Conservation (phyloP, 2,797 vertebrate genomes). For the Sebastes umbrosus region DNA sequence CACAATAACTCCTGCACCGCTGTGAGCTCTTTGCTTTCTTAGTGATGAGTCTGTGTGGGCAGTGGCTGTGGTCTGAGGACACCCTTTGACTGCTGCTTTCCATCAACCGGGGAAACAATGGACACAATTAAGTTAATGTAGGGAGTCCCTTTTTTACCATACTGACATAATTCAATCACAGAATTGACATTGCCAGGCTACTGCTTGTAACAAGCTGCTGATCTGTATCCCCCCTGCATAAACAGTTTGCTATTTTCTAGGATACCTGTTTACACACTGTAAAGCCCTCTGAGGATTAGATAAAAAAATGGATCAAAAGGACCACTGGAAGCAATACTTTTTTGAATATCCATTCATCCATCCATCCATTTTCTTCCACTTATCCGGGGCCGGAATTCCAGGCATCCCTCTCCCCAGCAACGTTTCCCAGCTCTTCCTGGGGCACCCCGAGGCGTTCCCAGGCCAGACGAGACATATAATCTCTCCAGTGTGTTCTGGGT, state of each 20-base stretch:
- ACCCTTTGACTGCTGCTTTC: slow-evolving; percentile 25
- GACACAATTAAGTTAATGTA: slow-evolving; percentile 34
- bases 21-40: slow-evolving; percentile 48
- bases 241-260: neutral
- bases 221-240: neutral
- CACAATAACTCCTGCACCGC: slow-evolving; percentile 31
- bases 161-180: neutral
- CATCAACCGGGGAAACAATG: slow-evolving; percentile 19
- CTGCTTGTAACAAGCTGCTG: neutral
- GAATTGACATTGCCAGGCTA: neutral
- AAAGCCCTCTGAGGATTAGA: neutral
- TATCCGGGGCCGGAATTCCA: too few relatives aligned
- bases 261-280: neutral
- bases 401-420: too few relatives aligned
- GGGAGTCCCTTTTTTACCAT: slow-evolving; percentile 13
- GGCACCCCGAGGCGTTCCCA: too few relatives aligned
- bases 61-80: slow-evolving; percentile 41
- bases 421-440: too few relatives aligned
- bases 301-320: neutral
- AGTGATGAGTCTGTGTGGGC: slow-evolving; percentile 52
- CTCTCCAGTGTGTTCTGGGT: too few relatives aligned
- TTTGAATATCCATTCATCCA: neutral
- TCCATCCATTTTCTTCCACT: too few relatives aligned
- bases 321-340: neutral
- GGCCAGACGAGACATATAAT: too few relatives aligned